Evolutionary conservation across 1,140 invertebrate genomes (phyloP).

Genomic region (Thaumetopoea pityocampa): DNA sequence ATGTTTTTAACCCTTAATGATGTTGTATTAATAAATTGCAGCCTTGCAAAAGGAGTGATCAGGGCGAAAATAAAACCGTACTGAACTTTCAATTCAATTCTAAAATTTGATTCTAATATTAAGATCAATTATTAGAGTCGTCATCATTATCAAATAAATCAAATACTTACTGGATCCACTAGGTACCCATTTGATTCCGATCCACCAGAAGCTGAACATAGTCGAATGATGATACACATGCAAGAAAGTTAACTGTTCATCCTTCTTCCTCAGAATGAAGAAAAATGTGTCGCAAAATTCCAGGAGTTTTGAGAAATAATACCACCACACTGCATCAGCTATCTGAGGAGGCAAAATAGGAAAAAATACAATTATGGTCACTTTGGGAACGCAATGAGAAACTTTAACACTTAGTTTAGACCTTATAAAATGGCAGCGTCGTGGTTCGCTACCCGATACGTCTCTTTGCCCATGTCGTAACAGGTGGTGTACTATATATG

Average conservation of each 20-base stretch:
- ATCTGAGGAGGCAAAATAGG: conserved; percentile 80
- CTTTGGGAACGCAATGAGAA: too few species aligned
- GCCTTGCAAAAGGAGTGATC: too few species aligned
- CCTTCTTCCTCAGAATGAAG: conserved; percentile 93
- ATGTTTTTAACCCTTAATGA: background rate
- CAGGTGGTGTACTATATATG: too few species aligned
- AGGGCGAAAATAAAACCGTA: too few species aligned
- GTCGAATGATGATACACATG: conserved; percentile 95
- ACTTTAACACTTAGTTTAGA: too few species aligned
- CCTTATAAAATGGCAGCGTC: too few species aligned
- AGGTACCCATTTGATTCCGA: conserved; percentile 96
- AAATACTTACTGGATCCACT: conserved; percentile 90
- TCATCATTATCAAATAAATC: background rate
- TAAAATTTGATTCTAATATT: too few species aligned
- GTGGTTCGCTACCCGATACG: too few species aligned
- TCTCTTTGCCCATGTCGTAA: too few species aligned
- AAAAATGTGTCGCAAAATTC: conserved; percentile 96
- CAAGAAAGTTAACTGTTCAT: conserved; percentile 91
- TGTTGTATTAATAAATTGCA: background rate
- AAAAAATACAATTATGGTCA: background rate
- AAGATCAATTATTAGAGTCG: background rate
- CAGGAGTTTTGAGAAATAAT: conserved; percentile 95
- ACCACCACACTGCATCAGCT: conserved; percentile 96
- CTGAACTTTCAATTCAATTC: too few species aligned
- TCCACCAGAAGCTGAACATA: conserved; percentile 96